Percentiles rank a stretch among this genome's conserved stretches.
phyloP scores from a whole-genome alignment of 1,140 invertebrate genomes.

The Drosophila bifasciata region DNA sequence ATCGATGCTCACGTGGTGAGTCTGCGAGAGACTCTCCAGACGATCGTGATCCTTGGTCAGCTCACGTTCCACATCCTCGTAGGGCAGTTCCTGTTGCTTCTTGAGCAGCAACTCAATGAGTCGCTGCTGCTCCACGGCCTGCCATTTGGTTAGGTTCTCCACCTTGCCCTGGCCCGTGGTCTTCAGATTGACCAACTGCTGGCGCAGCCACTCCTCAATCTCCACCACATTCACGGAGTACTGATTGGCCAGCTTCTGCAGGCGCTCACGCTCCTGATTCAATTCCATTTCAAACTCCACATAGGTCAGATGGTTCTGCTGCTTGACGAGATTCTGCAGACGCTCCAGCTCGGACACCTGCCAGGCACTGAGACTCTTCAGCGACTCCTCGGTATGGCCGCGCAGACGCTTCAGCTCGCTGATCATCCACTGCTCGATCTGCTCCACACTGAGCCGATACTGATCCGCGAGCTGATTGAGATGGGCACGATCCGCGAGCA shows the following conservation, averaged over 20 bases:
- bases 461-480: slow-evolving; percentile 72
- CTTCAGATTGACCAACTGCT: slow-evolving; percentile 75
- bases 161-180: slow-evolving; percentile 71
- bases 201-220: slow-evolving; percentile 72
- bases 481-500: slow-evolving; percentile 67
- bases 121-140: slow-evolving; percentile 70
- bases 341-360: slow-evolving; percentile 69
- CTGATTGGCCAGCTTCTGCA: slow-evolving; percentile 69
- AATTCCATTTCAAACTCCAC: slow-evolving; percentile 76
- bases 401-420: slow-evolving; percentile 67
- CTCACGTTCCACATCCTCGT: slow-evolving; percentile 69
- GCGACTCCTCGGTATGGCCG: slow-evolving; percentile 56
- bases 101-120: slow-evolving; percentile 70
- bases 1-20: slow-evolving; percentile 71
- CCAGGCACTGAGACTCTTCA: slow-evolving; percentile 68
- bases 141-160: slow-evolving; percentile 74
- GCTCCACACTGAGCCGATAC: slow-evolving; percentile 72
- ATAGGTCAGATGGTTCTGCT: slow-evolving; percentile 73
- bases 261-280: slow-evolving; percentile 64
- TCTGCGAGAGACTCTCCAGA: slow-evolving; percentile 64
- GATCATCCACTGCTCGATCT: slow-evolving; percentile 82
- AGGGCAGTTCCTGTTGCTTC: slow-evolving; percentile 69
- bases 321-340: slow-evolving; percentile 62
- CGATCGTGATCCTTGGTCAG: slow-evolving; percentile 59
- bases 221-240: slow-evolving; percentile 77